Conservation (phyloP, 2,888 invertebrate genomes). For the Cordylochernes scorpioides region DNA sequence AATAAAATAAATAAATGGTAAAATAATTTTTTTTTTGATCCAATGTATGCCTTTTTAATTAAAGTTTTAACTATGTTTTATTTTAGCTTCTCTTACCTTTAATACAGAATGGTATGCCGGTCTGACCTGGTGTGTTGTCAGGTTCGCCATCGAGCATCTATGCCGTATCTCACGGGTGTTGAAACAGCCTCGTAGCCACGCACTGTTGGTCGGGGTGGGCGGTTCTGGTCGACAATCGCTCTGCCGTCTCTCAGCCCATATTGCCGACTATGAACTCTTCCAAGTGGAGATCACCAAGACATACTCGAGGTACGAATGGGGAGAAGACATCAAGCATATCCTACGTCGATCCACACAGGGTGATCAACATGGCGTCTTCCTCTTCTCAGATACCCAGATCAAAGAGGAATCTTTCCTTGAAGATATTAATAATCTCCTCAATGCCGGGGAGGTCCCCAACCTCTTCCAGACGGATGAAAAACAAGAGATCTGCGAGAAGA, state of each 20-base stretch:
- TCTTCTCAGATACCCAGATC: slow-evolving; percentile 73
- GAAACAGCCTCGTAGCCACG: slow-evolving; percentile 72
- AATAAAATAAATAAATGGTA: too few relatives aligned
- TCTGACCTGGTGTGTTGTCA: too few relatives aligned
- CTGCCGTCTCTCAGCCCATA: slow-evolving; percentile 65
- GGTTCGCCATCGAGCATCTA: slow-evolving; percentile 27
- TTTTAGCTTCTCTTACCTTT: too few relatives aligned
- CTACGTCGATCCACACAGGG: slow-evolving; percentile 49
- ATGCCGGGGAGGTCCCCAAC: slow-evolving; percentile 79
- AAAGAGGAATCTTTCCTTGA: slow-evolving; percentile 78
- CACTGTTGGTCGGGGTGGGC: slow-evolving; percentile 62
- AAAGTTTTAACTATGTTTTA: too few relatives aligned
- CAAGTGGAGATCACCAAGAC: slow-evolving; percentile 63
- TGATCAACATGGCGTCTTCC: slow-evolving; percentile 60
- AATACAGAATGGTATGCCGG: too few relatives aligned
- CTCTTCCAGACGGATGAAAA: slow-evolving; percentile 59
- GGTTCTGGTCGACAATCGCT: slow-evolving; percentile 79
- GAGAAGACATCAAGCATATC: slow-evolving; percentile 62
- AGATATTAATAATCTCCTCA: slow-evolving; percentile 69
- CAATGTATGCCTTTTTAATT: too few relatives aligned
- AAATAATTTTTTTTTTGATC: too few relatives aligned
- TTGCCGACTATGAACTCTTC: slow-evolving; percentile 71
- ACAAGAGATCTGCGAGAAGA: slow-evolving; percentile 68
- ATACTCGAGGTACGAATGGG: slow-evolving; percentile 60
- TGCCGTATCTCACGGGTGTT: slow-evolving; percentile 38